Evolutionary conservation across 2,888 invertebrate genomes (phyloP), one percentile per base, ranked within the genome.

Genomic region (Pristionchus exspectatus): DNA sequence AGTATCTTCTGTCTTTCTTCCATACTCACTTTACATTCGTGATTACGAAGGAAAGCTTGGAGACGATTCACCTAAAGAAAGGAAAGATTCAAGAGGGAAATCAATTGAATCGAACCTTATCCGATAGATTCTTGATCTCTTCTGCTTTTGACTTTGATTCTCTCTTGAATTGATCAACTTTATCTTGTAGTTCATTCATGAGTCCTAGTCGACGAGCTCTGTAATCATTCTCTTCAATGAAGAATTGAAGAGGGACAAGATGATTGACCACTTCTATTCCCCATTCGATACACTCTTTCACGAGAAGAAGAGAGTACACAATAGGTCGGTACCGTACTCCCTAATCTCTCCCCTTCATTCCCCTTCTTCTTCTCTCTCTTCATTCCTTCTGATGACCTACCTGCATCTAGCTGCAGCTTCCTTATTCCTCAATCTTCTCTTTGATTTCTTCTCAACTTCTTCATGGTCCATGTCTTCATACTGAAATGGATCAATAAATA

Each of bases 401-500:
- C 88, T 88, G 88, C 88, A 88, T 81, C 88, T 56, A 2, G 88
- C 88, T 24, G 88, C 88, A 33, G 88, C 88, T 30, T 88, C 81
- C 44, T 88, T 88, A 33, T 88, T 88, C 44, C 88, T 77, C 50
- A 27, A 56, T 88, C 88, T 30, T 81, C 88, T 56, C 81, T 81
- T 88, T 24, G 38, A 33, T 44, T 88, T 88, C 88, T 88, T 88
- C 33, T 81, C 88, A n/a, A 81, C 59, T 44, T 88, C 88, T 16
- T 88, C 88, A 33, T 74, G 59, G n/a, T 88, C 88, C 81, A 88
- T 88, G 54, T 88, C 63, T 18, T 88, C 88, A 27, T 88, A 88
- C 88, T 88, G 88, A n/a, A 81, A 88, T 10, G 1, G 18, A 59
- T 30, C 84, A 56, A 56, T 84, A 30, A 27, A 56, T 56, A 54